A percentile compares a stretch with the other conserved stretches of the same genome.
These are phyloP conservation scores for Felis catus DNA, from an alignment of 2,113 vertebrate species.

Conservation along the genomic window DNA sequence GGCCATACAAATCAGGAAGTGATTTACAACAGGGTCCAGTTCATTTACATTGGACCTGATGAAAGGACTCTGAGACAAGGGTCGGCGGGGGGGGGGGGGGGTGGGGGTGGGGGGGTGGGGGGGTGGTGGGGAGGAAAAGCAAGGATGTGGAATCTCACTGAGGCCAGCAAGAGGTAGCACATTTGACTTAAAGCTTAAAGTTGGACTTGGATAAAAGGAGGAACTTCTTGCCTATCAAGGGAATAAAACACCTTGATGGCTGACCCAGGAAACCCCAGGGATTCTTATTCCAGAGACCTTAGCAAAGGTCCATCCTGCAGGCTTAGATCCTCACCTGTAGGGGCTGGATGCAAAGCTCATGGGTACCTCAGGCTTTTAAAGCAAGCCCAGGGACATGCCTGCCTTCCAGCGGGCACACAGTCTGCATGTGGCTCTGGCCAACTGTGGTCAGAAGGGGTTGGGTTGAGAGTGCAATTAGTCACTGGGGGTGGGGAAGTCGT, in stretches of 20 bases:
- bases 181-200: neutral
- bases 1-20: conserved; percentile 15
- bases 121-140: neutral
- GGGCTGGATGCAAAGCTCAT: neutral
- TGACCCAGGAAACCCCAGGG: neutral
- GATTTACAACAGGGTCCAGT: conserved; percentile 9
- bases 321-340: neutral
- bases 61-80: neutral
- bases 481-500: neutral
- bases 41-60: neutral
- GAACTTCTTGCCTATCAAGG: neutral
- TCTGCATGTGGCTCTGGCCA: neutral
- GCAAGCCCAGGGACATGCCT: neutral
- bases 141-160: neutral
- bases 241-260: neutral
- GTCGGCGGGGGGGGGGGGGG: no score
- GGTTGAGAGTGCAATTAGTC: neutral
- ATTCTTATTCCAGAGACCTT: neutral
- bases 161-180: neutral
- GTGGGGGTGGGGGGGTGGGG: neutral
- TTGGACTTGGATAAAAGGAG: neutral
- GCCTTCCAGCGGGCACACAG: neutral
- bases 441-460: neutral
- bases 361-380: neutral
- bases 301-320: neutral